Base-by-base conservation (phyloP, 2,113 vertebrate genomes). In the Nyctibius bracteatus region DNA sequence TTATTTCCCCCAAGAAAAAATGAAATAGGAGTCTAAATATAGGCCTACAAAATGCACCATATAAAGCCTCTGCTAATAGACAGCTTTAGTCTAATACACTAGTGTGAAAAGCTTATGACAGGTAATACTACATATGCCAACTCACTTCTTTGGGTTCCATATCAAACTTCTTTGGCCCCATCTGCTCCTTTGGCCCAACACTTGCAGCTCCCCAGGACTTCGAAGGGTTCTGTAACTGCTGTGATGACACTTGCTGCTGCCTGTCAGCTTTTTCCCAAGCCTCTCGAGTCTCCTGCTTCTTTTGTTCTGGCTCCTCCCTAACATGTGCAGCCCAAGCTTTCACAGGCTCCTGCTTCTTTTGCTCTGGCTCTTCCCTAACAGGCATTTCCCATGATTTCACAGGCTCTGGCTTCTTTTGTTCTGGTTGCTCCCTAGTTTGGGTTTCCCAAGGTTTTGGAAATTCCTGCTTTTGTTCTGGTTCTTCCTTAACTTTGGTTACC, bases 201-300 rank as follows among this genome's bases (percentile, higher is more conserved):
- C 95, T 97, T 37, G 98, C 98, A 85, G 97, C 97, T 96, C 97
- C 98, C 98, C 98, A 99, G 44, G 98, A 95, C 96, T 99, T 99
- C 52, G 91, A 82, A 80, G 97, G 73, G 31, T 96, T 85, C 86
- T 98, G 97, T 30, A 97, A 86, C 24, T 96, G 91, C 9, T 96
- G 93, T 3, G 95, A 93, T 24, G 97, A 92, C 22, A 87, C 31
- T 41, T 94, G 61, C 54, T 84, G 97, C 85, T 97, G 89, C 81
- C 93, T 94, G 79, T 95, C 94, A 95, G 96, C 57, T 92, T 94
- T 96, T 43, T 92, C 94, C 98, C 98, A 98, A 77, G 94, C 81
- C 94, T 98, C 98, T 82, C 67, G 88, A 72, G 93, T 73, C n/a
- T 97, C 97, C 84, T 92, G 94, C 88, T 97, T 96, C 88, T 97